Percentiles rank a stretch among this genome's conserved stretches.
These are phyloP conservation scores for Ateles fusciceps DNA, from an alignment of 2,797 vertebrate genomes.

Conservation along the genomic window DNA sequence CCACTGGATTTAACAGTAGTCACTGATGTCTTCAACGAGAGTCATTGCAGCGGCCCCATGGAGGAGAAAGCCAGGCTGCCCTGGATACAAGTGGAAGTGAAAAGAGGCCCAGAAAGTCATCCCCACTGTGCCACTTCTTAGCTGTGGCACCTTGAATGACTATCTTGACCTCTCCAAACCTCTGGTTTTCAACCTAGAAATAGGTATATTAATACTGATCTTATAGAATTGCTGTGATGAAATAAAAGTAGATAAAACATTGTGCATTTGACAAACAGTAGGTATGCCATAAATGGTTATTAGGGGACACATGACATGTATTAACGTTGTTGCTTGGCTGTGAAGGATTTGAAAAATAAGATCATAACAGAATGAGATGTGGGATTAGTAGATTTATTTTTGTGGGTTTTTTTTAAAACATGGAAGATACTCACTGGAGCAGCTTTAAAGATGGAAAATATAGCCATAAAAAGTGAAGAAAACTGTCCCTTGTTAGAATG, in stretches of 20 bases:
- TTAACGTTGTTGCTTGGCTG: background rate
- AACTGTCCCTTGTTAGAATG: slow-evolving; percentile 29
- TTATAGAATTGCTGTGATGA: background rate
- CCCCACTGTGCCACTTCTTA: background rate
- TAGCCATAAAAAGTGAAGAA: slow-evolving; percentile 22
- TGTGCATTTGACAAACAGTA: background rate
- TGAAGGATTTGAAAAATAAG: background rate
- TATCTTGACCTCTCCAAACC: background rate
- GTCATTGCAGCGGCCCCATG: rapidly evolving
- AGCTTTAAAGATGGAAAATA: slow-evolving; percentile 42
- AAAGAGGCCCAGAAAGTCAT: background rate
- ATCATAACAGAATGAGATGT: background rate
- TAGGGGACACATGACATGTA: background rate
- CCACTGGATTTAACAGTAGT: background rate
- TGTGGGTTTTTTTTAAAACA: background rate
- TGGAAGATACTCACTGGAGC: background rate
- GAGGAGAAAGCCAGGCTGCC: background rate
- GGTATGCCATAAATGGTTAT: background rate
- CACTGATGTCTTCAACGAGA: background rate
- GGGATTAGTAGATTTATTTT: background rate
- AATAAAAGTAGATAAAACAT: slow-evolving; percentile 4
- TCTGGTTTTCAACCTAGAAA: background rate
- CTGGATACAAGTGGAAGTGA: rapidly evolving
- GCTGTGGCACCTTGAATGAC: background rate
- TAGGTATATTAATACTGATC: background rate